phyloP scores from a whole-genome alignment of 1,140 invertebrate genomes.

The Campodea augens region DNA sequence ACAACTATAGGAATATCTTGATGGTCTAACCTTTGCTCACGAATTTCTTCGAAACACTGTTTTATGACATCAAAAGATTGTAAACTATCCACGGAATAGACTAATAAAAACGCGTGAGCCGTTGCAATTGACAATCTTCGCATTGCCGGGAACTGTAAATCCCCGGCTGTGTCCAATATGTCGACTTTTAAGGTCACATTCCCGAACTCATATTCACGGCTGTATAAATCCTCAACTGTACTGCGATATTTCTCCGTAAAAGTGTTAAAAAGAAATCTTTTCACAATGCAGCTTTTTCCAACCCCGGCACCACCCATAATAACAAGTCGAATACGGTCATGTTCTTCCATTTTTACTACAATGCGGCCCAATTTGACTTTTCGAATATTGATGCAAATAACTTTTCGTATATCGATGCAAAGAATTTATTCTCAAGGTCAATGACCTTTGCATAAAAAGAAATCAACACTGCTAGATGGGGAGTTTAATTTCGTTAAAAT shows the following conservation, averaged over 20 bases:
- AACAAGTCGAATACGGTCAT: conserved; percentile 65
- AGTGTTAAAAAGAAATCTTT: conserved; percentile 64
- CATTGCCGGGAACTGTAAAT: conserved; percentile 77
- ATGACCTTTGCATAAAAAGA: too few relatives aligned
- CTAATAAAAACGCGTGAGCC: conserved; percentile 72
- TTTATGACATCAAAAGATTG: conserved; percentile 57
- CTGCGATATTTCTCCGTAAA: conserved; percentile 66
- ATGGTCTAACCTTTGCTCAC: conserved; percentile 53
- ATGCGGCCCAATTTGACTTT: too few relatives aligned
- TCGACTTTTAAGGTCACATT: conserved; percentile 40
- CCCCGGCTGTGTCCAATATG: conserved; percentile 70
- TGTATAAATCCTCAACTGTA: conserved; percentile 79
- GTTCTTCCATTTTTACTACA: conserved; percentile 34
- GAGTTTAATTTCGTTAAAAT: too few relatives aligned
- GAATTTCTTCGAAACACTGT: conserved; percentile 61
- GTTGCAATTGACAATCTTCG: conserved; percentile 66
- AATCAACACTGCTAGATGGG: too few relatives aligned
- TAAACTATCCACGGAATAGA: conserved; percentile 61
- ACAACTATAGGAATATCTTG: conserved; percentile 70
- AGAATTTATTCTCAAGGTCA: too few relatives aligned
- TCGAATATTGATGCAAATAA: too few relatives aligned
- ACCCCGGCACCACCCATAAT: conserved; percentile 62
- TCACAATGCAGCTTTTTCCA: conserved; percentile 72
- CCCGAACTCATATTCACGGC: conserved; percentile 58
- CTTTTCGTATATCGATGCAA: too few relatives aligned